Evolutionary conservation across 2,888 invertebrate species (phyloP), one percentile per base, ranked within the genome.

Genomic region (Mycogona germanica): DNA sequence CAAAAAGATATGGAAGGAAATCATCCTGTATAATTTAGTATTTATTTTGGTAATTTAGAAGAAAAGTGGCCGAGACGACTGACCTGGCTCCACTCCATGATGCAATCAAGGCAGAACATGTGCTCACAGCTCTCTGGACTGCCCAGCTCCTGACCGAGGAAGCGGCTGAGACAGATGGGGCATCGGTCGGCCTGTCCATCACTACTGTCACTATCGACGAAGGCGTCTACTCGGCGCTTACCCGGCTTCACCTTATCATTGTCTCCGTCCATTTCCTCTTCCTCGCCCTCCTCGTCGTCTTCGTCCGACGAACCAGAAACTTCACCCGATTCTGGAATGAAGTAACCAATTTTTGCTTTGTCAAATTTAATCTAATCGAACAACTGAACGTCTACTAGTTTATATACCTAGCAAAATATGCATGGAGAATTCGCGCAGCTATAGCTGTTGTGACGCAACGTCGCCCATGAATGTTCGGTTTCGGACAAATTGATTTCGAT

Each of bases 31-130:
- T n/a, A n/a, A n/a, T n/a, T n/a, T n/a, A n/a, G n/a, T n/a, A n/a
- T n/a, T n/a, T n/a, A n/a, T n/a, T n/a, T n/a, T n/a, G n/a, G n/a
- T n/a, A n/a, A n/a, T n/a, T n/a, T n/a, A n/a, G n/a, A n/a, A n/a
- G n/a, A n/a, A n/a, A n/a, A n/a, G n/a, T n/a, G n/a, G n/a, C n/a
- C n/a, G n/a, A n/a, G 3, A 17, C 28, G 12, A 35, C 23, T 23
- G 14, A 76, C 76, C 68, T 82, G 87, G n/a, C 91, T 82, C 95
- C 95, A 95, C 68, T 92, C 89, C 50, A 82, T 78, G 59, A 95
- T 82, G 69, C 95, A 95, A 61, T 84, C 82, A 37, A 86, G 75
- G 68, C 95, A 95, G 70, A 92, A 95, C 55, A 78, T 76, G 67
- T 95, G 95, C 61, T 88, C 87, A 71, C 93, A 95, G 23, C 78